Base-by-base conservation (phyloP, 2,113 vertebrate species). In the Trichechus manatus region DNA sequence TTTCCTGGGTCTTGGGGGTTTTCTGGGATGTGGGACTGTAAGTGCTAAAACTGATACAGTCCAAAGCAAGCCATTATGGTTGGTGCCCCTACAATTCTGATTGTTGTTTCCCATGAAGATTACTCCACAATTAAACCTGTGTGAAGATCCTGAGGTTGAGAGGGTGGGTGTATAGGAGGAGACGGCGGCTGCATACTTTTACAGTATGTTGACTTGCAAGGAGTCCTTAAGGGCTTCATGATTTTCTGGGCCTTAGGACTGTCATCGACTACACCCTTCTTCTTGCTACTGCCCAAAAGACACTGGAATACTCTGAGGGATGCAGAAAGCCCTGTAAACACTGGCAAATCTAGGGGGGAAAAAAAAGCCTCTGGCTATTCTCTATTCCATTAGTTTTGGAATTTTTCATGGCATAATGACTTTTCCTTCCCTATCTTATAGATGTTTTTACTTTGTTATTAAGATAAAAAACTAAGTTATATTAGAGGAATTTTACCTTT, bases 361-460 rank as follows among this genome's bases (percentile, higher is more conserved):
- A 68, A 63, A 84, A 79, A 10, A 10, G 3, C 39, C 64, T 29
- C 27, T 74, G 22, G 5, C 47, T 85, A 10, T n/a, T 72, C 33
- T 31, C 29, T 36, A 11, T 56, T 66, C n/a, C 44, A 64, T 70
- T 82, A 63, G 29, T 78, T 61, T 87, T 36, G 87, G 70, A 63
- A 79, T 47, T 70, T 89, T 93, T 77, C 81, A 82, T 93, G 53
- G n/a, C 53, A 31, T 89, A 72, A 89, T 47, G 6, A 81, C 42
- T 82, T 75, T 82, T 81, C 19, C 25, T 56, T 90, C 87, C 29
- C 53, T 91, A 63, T 64, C 10, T n/a, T 42, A 72, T 10, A 96
- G 66, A 77, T 10, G 61, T 47, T 93, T 95, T 90, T 78, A 39
- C 19, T 87, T 80, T 15, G 42, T 7, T 68, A 83, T 36, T 23